Percentiles rank a stretch among this genome's conserved stretches.
These are phyloP conservation scores for Pycnonotus jocosus DNA, from an alignment of 2,113 vertebrate species.

Conservation along the genomic window DNA sequence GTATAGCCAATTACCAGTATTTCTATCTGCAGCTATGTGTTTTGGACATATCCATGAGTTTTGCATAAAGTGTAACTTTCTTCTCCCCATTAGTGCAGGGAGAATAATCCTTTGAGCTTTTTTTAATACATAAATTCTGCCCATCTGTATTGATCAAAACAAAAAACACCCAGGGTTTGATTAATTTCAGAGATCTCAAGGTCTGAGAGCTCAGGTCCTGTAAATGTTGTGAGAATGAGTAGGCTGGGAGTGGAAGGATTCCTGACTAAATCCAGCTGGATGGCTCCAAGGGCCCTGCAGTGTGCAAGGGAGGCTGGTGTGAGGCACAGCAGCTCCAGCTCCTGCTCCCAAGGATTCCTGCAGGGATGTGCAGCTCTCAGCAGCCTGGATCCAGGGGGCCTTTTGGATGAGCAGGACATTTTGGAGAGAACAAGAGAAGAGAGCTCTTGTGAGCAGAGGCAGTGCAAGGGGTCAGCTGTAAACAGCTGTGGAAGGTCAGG, in stretches of 20 bases:
- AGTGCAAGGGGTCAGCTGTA: background rate
- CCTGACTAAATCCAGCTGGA: background rate
- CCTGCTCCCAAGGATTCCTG: background rate
- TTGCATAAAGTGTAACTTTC: background rate
- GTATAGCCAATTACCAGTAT: background rate
- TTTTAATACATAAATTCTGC: background rate
- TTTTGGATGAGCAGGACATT: background rate
- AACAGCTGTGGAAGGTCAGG: background rate
- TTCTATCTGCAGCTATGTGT: background rate
- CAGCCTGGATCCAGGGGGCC: background rate
- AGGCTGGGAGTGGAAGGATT: background rate
- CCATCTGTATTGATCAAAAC: background rate
- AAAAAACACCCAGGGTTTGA: background rate
- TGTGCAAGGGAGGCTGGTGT: background rate
- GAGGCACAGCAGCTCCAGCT: background rate
- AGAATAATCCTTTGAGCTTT: background rate
- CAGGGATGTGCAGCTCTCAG: background rate
- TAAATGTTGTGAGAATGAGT: background rate
- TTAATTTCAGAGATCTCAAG: background rate
- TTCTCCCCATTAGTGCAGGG: background rate
- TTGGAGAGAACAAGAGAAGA: background rate
- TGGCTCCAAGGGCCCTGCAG: background rate
- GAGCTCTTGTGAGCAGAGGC: background rate
- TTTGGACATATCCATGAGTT: background rate
- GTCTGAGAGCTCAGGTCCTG: background rate